Conservation (phyloP, 2,888 invertebrate species). For the Volucella inflata region DNA sequence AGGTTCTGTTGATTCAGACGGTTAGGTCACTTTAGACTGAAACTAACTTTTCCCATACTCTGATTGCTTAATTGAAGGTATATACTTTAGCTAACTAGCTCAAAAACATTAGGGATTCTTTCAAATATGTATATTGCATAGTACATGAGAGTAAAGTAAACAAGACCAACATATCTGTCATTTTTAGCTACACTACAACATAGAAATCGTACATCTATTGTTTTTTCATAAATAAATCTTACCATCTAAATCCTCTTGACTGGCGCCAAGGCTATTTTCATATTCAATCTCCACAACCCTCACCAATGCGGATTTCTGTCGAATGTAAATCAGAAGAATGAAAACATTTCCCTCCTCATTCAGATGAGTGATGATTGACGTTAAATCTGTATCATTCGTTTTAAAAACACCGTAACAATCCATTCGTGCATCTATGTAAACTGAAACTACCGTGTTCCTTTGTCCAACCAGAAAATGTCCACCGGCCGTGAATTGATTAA, state of each 20-base stretch:
- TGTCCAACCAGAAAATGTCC: conserved; percentile 78
- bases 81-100: too few species aligned
- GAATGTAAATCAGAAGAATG: conserved; percentile 77
- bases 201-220: too few species aligned
- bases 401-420: conserved; percentile 80
- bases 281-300: conserved; percentile 79
- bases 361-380: conserved; percentile 77
- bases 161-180: too few species aligned
- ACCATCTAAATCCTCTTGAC: conserved; percentile 52
- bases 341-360: conserved; percentile 78
- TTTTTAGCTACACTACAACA: too few species aligned
- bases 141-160: too few species aligned
- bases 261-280: conserved; percentile 26
- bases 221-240: background rate
- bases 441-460: conserved; percentile 77
- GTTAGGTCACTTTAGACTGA: too few species aligned
- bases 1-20: too few species aligned
- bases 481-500: conserved; percentile 77
- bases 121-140: too few species aligned
- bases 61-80: too few species aligned
- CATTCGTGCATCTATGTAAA: conserved; percentile 79
- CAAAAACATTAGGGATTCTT: too few species aligned
- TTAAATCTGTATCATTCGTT: conserved; percentile 76
- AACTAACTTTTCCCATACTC: too few species aligned
- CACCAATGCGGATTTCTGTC: conserved; percentile 75